Base-by-base conservation (phyloP, 1,140 invertebrate genomes). In the Potamilus streckersoni region DNA sequence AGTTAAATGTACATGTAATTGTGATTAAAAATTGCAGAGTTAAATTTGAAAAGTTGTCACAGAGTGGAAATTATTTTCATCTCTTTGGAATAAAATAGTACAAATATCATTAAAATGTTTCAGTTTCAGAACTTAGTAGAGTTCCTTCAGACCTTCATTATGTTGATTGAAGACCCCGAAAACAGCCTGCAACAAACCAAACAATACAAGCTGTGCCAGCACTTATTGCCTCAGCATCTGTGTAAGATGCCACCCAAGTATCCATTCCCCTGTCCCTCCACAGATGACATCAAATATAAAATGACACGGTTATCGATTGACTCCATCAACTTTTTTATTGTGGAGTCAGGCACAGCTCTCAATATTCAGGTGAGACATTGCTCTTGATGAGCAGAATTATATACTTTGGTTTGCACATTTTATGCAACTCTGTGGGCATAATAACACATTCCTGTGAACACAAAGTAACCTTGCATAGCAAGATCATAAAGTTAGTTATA, bases 221-320 rank as follows among this genome's bases (percentile, higher is more conserved):
- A 98, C 88, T 94, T 95, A 73, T 83, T 94, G 31, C 93, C 94
- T 27, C 95, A 95, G 76, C 91, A 93, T 15, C 89, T 93, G 74
- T 98, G 96, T 94, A 84, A 84, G 78, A 69, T 84, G 71, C 69
- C 76, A 69, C 81, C 82, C 55, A 79, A 78, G 79, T 76, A 79
- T 59, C 81, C 80, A 16, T 85, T 93, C 58, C 82, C 80, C 27
- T 97, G 96, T 89, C 96, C 96, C 13, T 94, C 94, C 61, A 92
- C 94, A 1, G 96, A 97, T 82, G 95, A 97, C 85, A 95, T 99
- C 56, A 99, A 99, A 86, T 99, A 99, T 86, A 93, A 94, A 84
- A 96, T 99, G 94, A 95, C 95, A 12, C 92, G 98, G 31, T 91
- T 98, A 2, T 95, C 96, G 2, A 91, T 99, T 31, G 98, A 99